These are phyloP conservation scores for Choreutis nemorana DNA, from an alignment of 2,888 invertebrate genomes.

Conservation along the genomic window DNA sequence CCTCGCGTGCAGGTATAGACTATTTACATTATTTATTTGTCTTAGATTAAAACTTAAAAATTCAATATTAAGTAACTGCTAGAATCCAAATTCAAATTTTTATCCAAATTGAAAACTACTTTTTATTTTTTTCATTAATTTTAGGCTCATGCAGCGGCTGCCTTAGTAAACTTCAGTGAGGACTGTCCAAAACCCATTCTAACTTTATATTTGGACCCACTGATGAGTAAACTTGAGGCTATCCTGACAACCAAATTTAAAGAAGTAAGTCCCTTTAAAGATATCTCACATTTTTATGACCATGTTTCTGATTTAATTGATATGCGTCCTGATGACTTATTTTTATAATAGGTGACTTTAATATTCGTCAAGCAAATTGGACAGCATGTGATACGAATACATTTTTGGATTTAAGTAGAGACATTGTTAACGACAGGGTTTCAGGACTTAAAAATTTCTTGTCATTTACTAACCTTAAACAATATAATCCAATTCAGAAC, in stretches of 20 bases:
- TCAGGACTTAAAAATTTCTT: too few relatives aligned
- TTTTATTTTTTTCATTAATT: constrained; percentile 8
- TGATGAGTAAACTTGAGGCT: constrained; percentile 90
- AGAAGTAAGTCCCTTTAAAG: constrained; percentile 75
- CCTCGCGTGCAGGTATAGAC: constrained; percentile 89
- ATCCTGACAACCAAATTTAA: constrained; percentile 93
- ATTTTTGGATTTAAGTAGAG: too few relatives aligned
- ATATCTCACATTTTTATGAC: constrained; percentile 3
- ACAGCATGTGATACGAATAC: too few relatives aligned
- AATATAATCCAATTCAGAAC: too few relatives aligned
- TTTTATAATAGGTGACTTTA: too few relatives aligned
- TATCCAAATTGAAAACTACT: not conserved
- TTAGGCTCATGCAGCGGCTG: constrained; percentile 85
- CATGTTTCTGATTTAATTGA: not conserved
- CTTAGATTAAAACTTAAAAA: not conserved
- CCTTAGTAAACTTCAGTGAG: constrained; percentile 98
- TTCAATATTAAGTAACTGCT: not conserved
- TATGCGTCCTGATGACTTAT: too few relatives aligned
- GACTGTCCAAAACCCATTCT: constrained; percentile 97
- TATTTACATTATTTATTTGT: constrained; percentile 38
- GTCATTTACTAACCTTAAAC: too few relatives aligned
- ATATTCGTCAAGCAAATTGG: too few relatives aligned
- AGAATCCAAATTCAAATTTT: not conserved
- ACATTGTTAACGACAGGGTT: too few relatives aligned
- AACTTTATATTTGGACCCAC: constrained; percentile 86